Evolutionary conservation across 1,140 invertebrate genomes (phyloP), one percentile per base, ranked within the genome.

Genomic region (Micrasema longulum): DNA sequence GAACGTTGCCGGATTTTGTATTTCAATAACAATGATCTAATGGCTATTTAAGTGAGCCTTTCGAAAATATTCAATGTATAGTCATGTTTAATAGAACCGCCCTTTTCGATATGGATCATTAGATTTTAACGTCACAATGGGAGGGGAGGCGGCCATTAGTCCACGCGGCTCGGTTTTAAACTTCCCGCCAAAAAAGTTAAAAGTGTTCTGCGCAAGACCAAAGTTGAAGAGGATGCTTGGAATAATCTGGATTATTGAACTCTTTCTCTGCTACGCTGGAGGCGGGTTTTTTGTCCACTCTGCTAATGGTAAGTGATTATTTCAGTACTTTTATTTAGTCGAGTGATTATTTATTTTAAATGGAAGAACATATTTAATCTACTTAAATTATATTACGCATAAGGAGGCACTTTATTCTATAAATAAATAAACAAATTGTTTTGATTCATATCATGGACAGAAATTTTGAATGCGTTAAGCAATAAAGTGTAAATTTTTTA

Each of bases 181-280:
- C n/a, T 60, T 38, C 14, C 31, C 52, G 22, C 43, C 43, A 11
- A 52, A 52, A 22, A 60, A 41, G 7, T 20, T 31, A 31, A 60
- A 60, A 31, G 38, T 60, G 55, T 20, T 1, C 31, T 20, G 55
- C 36, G 35, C n/a, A 5, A 14, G 63, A 18, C 22, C 31, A 18
- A 53, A 23, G 11, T 38, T 41, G 23, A 71, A 71, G 20, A 65
- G 43, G 69, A 50, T 71, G 18, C 14, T 64, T 20, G 22, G 47
- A 9, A 18, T 65, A 23, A 36, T 71, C 48, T 71, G 57, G 35
- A 47, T 20, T 2, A 41, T 71, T 23, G 60, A 71, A 52, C 69
- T 71, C n/a, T 53, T 71, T 23, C 14, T 71, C 26, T 55, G 57
- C 45, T 64, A 53, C 20, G 43, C 69, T 9, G 69, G 69, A 12